Percentiles rank a stretch among this genome's conserved stretches.
These are phyloP conservation scores for Sebastes jordani DNA, from an alignment of 2,797 vertebrate genomes.

Conservation along the genomic window DNA sequence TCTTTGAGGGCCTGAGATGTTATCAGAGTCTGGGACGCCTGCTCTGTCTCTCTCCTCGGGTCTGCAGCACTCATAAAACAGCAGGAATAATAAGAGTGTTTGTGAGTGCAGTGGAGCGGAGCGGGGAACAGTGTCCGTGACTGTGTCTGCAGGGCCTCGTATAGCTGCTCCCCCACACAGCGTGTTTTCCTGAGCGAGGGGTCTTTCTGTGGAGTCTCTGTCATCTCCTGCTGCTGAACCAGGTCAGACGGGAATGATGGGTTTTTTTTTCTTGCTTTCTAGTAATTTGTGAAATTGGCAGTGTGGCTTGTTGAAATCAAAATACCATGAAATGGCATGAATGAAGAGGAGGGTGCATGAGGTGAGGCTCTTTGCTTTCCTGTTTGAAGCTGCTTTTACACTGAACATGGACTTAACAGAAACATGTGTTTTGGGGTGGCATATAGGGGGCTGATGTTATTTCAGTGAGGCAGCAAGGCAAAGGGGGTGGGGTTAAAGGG, in stretches of 20 bases:
- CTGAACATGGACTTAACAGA: constrained; percentile 36
- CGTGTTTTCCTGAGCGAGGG: constrained; percentile 52
- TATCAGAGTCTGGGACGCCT: constrained; percentile 66
- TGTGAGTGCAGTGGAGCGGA: constrained; percentile 53
- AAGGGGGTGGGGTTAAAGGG: constrained; percentile 70
- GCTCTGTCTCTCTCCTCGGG: constrained; percentile 54
- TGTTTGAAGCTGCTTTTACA: neutral
- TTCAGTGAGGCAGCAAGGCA: constrained; percentile 63
- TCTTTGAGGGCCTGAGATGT: constrained; percentile 67
- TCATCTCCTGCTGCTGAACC: constrained; percentile 38
- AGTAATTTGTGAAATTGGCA: constrained; percentile 31
- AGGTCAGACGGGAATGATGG: constrained; percentile 16
- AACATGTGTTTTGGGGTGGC: constrained; percentile 43
- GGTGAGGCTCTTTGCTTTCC: neutral
- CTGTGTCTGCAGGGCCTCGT: constrained; percentile 64
- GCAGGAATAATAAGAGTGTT: constrained; percentile 75
- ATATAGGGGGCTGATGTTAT: constrained; percentile 51
- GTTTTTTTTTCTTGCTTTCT: constrained; percentile 32
- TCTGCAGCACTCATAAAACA: constrained; percentile 66
- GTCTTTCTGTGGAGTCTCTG: constrained; percentile 59
- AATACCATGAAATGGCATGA: constrained; percentile 4
- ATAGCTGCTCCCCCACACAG: constrained; percentile 30
- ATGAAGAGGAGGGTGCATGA: neutral
- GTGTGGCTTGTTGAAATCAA: constrained; percentile 21
- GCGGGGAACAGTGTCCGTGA: constrained; percentile 73